phyloP scores from a whole-genome alignment of 2,797 vertebrate genomes.

The Periparus ater region DNA sequence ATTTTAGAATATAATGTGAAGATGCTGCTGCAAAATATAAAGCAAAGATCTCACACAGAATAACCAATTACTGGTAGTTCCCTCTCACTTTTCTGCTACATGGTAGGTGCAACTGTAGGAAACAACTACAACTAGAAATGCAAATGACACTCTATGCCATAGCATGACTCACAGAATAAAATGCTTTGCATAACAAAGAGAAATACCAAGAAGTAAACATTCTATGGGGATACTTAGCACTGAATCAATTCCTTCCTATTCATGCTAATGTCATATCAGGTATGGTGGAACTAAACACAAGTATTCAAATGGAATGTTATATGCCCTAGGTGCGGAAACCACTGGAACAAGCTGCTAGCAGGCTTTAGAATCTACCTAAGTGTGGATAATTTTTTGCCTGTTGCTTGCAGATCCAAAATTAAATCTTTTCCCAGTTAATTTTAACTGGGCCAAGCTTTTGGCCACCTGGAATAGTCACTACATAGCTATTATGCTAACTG shows the following conservation, averaged over 20 bases:
- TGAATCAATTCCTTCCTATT: neutral
- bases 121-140: neutral
- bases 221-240: neutral
- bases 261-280: neutral
- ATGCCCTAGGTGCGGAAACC: neutral
- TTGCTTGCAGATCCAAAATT: neutral
- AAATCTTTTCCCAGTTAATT: neutral
- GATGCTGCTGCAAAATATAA: neutral
- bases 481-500: neutral
- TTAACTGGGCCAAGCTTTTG: neutral
- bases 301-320: neutral
- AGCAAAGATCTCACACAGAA: neutral
- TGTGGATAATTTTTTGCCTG: neutral
- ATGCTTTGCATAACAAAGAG: neutral
- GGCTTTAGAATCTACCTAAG: neutral
- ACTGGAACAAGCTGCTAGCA: neutral
- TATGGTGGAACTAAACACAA: neutral
- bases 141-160: neutral
- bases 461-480: neutral
- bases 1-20: neutral
- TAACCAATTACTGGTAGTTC: neutral
- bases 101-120: neutral
- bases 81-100: neutral
- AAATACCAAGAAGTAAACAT: neutral
- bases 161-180: neutral